Evolutionary conservation across 2,888 invertebrate genomes (phyloP).

Genomic region (Sesamia inferens): DNA sequence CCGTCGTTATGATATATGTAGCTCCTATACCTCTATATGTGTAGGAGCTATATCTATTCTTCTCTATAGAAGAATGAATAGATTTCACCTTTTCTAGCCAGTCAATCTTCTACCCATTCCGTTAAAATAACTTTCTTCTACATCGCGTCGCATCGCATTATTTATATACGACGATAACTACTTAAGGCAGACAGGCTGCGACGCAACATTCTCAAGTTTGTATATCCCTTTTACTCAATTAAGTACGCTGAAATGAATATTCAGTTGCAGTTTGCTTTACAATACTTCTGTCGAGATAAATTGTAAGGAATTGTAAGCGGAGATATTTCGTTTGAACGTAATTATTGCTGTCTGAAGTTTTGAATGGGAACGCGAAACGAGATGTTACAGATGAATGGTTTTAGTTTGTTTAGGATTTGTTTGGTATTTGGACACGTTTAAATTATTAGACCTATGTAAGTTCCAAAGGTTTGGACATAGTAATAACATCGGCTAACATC

Average conservation of each 20-base stretch:
- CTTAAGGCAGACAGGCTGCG: background rate
- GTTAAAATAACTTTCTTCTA: background rate
- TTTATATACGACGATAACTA: background rate
- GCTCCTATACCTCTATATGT: no score
- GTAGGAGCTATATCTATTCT: no score
- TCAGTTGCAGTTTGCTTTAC: slow-evolving; percentile 27
- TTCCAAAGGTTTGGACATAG: background rate
- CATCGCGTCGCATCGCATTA: background rate
- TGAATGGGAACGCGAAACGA: background rate
- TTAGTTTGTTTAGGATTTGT: slow-evolving; percentile 3
- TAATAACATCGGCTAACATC: no score
- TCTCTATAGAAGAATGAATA: no score
- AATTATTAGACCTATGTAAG: background rate
- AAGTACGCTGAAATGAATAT: slow-evolving; percentile 24
- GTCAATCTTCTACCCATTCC: background rate
- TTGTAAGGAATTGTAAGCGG: slow-evolving; percentile 18
- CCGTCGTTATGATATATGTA: no score
- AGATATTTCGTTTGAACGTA: slow-evolving; percentile 5
- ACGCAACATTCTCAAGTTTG: slow-evolving; percentile 25
- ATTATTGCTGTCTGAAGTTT: slow-evolving; percentile 26
- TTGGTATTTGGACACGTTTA: background rate
- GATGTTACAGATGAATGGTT: slow-evolving; percentile 14
- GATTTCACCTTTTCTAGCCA: background rate
- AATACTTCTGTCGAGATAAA: slow-evolving; percentile 35
- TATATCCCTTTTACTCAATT: slow-evolving; percentile 21